Base-by-base conservation (phyloP, 1,140 invertebrate species). In the Diprion similis region DNA sequence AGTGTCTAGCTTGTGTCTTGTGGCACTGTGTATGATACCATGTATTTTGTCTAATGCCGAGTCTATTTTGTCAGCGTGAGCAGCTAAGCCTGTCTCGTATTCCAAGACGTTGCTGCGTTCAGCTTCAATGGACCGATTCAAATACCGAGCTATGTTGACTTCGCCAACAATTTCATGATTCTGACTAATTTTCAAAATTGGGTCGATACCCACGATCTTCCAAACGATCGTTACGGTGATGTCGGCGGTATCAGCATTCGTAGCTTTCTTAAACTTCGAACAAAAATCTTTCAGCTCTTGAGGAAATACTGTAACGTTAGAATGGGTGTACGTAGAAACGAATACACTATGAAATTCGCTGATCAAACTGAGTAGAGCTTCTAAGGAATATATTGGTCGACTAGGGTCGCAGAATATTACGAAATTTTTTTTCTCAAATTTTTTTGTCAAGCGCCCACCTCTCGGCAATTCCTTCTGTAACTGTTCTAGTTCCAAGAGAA, bases 71-170 rank as follows among this genome's bases (percentile, higher is more conserved):
- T 79, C 82, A 1, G 85, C 85, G 24, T 85, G 86, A 19, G 76
- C 37, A 3, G 76, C 72, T 18, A 87, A 87, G 1, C 73, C 79
- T 51, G 76, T 84, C 73, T 87, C 88, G 68, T 91, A 90, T n/a
- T 74, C 82, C 24, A 89, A 83, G n/a, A 86, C 18, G 8, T 75
- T 71, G 0, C 78, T 76, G n/a, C 77, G 76, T 15, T 37, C 76
- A 4, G 80, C 80, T 76, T 89, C 86, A 1, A 91, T 77, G 4
- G 90, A 71, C 9, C 91, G 88, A 77, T 86, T 86, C 1, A 92
- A 78, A 70, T 89, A 91, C 10, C 90, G 81, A 13, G 87, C 88
- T 68, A 91, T 84, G 71, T 90, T 91, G 11, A 88, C 84, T 76
- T 89, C 84, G 0, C 91, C 91, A 18, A 78, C 66, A 48, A 92